Base-by-base conservation (phyloP, 2,113 vertebrate species). In the Kryptolebias marmoratus region DNA sequence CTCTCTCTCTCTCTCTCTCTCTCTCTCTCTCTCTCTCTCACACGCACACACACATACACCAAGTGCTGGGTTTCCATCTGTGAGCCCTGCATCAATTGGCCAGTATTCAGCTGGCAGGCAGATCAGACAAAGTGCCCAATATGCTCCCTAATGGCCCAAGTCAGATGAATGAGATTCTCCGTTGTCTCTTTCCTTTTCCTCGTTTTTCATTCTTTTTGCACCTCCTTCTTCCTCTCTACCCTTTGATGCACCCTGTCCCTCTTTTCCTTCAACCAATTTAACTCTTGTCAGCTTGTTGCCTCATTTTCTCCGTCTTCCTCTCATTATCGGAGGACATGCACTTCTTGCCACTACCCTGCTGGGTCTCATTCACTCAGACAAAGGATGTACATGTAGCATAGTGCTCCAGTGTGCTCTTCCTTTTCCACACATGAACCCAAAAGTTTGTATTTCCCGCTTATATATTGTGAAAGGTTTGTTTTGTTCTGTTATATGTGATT, bases 51-150 rank as follows among this genome's bases (percentile, higher is more conserved):
- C 32, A 62, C 53, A 63, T 66, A 77, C 28, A 77, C 66, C 84
- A 64, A 87, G 73, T 78, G 79, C 80, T 82, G 86, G 76, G 79
- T 88, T 89, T 76, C 89, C 88, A 90, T 92, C 92, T 92, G 90
- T 61, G 83, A 77, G 72, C 76, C 83, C 86, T 85, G 86, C 76
- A 80, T 85, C 77, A 76, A 68, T 87, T 92, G 91, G 92, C 89
- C 83, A 31, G 70, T 82, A 75, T 80, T 94, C 91, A 93, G 89
- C 90, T 93, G 88, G 88, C 90, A 87, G 88, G 77, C 82, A 76
- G 81, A 90, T 91, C 84, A 90, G 85, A 92, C 92, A 90, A 93
- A 91, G 87, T 88, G 89, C 82, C 92, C 91, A 93, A 93, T 92
- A 91, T 92, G 91, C 89, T 90, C 81, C 77, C 87, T 93, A 92